A percentile compares a stretch with the other conserved stretches of the same genome.
These are phyloP conservation scores for Oryzias javanicus DNA, from an alignment of 2,113 vertebrate species.

Conservation along the genomic window DNA sequence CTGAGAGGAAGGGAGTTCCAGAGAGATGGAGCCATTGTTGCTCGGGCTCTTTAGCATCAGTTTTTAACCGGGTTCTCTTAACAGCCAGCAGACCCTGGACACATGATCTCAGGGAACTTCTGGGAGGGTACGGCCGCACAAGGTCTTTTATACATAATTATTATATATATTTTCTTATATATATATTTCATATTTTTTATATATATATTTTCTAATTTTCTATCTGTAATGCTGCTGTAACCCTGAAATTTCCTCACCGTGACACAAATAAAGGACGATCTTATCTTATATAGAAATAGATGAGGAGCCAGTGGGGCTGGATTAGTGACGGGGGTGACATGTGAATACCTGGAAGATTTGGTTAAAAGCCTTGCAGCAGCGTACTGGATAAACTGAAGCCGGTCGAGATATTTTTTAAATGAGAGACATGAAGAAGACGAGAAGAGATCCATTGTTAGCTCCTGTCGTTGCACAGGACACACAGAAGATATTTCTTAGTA, in stretches of 20 bases:
- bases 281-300: too few species aligned
- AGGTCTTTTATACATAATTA: neutral
- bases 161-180: too few species aligned
- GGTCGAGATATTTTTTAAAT: too few species aligned
- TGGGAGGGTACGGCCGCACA: neutral
- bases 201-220: too few species aligned
- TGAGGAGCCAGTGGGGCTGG: neutral
- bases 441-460: too few species aligned
- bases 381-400: too few species aligned
- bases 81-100: neutral
- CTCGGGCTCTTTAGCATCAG: neutral
- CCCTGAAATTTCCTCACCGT: neutral
- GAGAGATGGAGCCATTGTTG: neutral
- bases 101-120: neutral
- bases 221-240: neutral
- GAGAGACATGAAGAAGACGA: too few species aligned
- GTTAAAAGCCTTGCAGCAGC: too few species aligned
- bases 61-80: neutral
- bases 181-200: too few species aligned
- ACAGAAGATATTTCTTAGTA: too few species aligned
- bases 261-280: too few species aligned
- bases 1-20: slow-evolving; percentile 2
- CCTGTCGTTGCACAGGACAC: too few species aligned
- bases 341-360: neutral
- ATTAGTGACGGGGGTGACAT: neutral